A percentile compares a stretch with the other conserved stretches of the same genome.
Evolutionary conservation across 1,140 invertebrate genomes (phyloP).

Genomic region (Achroia grisella): DNA sequence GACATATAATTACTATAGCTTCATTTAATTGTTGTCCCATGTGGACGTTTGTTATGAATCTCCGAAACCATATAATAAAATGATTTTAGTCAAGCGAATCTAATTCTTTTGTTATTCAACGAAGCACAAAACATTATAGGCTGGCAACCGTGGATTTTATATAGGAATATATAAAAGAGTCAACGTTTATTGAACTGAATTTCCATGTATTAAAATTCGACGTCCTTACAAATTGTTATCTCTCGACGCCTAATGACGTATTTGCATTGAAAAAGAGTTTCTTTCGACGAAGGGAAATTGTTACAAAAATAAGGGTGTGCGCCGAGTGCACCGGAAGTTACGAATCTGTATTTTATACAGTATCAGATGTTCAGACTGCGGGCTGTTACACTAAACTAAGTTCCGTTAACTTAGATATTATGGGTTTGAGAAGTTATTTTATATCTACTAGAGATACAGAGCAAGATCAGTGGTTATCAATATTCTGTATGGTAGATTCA

Average conservation of each 20-base stretch:
- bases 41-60: too few relatives aligned
- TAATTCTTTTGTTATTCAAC: neutral
- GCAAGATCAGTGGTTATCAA: too few relatives aligned
- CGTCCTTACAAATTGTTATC: conserved; percentile 41
- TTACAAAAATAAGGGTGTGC: neutral
- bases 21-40: neutral
- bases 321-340: neutral
- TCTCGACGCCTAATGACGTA: conserved; percentile 38
- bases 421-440: too few relatives aligned
- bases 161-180: neutral
- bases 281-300: conserved; percentile 1
- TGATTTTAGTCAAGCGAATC: neutral
- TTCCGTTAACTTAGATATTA: too few relatives aligned
- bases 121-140: neutral
- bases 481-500: too few relatives aligned
- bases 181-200: conserved; percentile 18
- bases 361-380: too few relatives aligned
- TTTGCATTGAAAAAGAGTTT: conserved; percentile 50
- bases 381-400: too few relatives aligned
- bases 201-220: conserved; percentile 50
- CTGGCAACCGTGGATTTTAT: neutral
- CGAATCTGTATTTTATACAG: neutral
- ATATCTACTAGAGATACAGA: too few relatives aligned
- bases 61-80: neutral
- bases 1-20: too few relatives aligned